Evolutionary conservation across 2,113 vertebrate genomes (phyloP).

Genomic region (Condylura cristata): DNA sequence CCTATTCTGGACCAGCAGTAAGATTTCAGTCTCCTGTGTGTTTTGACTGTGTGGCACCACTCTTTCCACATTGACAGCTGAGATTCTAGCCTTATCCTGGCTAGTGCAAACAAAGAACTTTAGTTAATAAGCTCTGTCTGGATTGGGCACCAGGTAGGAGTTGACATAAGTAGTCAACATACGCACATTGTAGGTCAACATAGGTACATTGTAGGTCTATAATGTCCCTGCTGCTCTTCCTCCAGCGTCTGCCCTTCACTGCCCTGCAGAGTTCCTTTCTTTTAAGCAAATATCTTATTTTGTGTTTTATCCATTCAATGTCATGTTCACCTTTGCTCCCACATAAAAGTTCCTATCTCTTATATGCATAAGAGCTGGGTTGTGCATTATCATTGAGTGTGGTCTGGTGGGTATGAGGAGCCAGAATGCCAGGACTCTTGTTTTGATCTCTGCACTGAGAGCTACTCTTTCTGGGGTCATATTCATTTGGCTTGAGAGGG

Average conservation of each 20-base stretch:
- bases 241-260: neutral
- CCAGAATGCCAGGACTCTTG: rapidly evolving
- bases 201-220: too few relatives aligned
- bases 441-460: neutral
- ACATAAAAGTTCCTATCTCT: neutral
- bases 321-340: neutral
- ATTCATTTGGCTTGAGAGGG: neutral
- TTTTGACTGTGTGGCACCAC: neutral
- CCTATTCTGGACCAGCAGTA: too few relatives aligned
- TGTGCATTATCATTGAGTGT: too few relatives aligned
- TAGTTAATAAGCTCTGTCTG: neutral
- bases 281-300: neutral
- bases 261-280: neutral
- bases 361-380: neutral
- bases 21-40: neutral
- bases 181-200: too few relatives aligned
- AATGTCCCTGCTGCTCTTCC: neutral
- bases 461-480: neutral
- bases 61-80: neutral
- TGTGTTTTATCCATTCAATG: neutral
- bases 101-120: neutral
- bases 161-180: too few relatives aligned
- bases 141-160: neutral
- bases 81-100: neutral
- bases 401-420: neutral